Evolutionary conservation across 64 coral and sea anemone genomes (phyloP), one percentile per base, ranked within the genome.

Genomic region (Anthopleura sola): DNA sequence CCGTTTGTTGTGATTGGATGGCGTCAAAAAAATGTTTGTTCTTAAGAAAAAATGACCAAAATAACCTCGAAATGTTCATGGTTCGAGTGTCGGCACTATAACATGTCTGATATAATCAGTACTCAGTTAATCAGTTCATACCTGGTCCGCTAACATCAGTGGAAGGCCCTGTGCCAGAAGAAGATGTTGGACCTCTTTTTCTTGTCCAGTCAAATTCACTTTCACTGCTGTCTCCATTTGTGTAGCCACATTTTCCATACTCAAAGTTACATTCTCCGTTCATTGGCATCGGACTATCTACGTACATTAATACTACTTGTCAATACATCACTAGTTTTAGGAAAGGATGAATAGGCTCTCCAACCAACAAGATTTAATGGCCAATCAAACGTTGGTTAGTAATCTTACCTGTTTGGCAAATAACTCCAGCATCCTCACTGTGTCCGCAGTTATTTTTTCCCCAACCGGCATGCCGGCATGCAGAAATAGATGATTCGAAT

Each of bases 121-220:
- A 5, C 46, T 48, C 46, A 48, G 46, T 48, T 48, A 5, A 14
- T 53, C 50, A 15, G 50, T 53, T 53, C 50, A 53, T 79, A 79
- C 76, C 76, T 44, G 19, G 14, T 79, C 76, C 76, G 24, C 76
- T 79, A 7, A 79, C 37, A 44, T 79, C 76, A 14, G 17, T 11
- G 2, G 37, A 24, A 44, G 76, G 76, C 20, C 76, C 76, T 24
- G 76, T 79, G 21, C 19, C 19, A 24, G 39, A 40, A 5, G 76
- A 79, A 38, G 76, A 48, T 79, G 76, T 79, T 26, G 37, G 19
- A 47, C 76, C 76, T 48, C 31, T 79, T 21, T 48, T 79, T 79
- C 76, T 47, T 33, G 36, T 79, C 36, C 36, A 79, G 24, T 79
- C 76, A 44, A 38, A 48, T 18, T 79, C 76, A 47, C 76, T 79